Base-by-base conservation (phyloP, 2,797 vertebrate genomes). In the Acrossocheilus wenchowensis region DNA sequence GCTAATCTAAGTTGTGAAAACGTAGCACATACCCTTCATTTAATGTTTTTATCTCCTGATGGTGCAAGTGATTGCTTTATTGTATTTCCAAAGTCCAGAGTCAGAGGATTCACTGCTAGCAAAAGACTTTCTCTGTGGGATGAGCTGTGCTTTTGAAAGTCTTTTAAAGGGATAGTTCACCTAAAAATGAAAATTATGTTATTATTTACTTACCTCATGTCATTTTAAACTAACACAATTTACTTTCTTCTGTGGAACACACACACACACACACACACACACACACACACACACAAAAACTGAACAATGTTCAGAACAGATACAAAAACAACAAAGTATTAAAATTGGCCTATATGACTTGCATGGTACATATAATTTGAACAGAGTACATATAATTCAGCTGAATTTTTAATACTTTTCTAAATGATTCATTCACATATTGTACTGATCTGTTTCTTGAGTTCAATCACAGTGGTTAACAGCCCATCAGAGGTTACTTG, bases 21-120 rank as follows among this genome's bases (percentile, higher is more conserved):
- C 85, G 43, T 89, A 89, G 87, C 79, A 85, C 19, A 14, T 34
- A 73, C 52, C 86, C 77, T 74, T 78, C 57, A 82, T 66, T 72
- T 77, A 66, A 60, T 21, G 39, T 21, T 82, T 41, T 82, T 57
- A 19, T 82, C 23, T 54, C 23, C 68, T 30, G 23, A 60, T 30
- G 68, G 36, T 19, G 9, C 10, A 26, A 41, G 10, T 43, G 14
- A 71, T 62, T 79, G 8, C 57, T 21, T 8, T 10, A 34, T 62
- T 79, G 36, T 78, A 36, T 78, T 43, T 62, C 6, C 6, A 78
- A 43, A 62, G 36, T 41, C 11, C 21, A 57, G 52, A 78, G 52
- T 19, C 10, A 80, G 14, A 79, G 23, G 60, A 45, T 50, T 75
- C 45, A 50, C 45, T 75, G 73, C 45, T 17, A 50, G n/a, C n/a